phyloP scores from a whole-genome alignment of 2,797 vertebrate species.

The Syngnathus acus region DNA sequence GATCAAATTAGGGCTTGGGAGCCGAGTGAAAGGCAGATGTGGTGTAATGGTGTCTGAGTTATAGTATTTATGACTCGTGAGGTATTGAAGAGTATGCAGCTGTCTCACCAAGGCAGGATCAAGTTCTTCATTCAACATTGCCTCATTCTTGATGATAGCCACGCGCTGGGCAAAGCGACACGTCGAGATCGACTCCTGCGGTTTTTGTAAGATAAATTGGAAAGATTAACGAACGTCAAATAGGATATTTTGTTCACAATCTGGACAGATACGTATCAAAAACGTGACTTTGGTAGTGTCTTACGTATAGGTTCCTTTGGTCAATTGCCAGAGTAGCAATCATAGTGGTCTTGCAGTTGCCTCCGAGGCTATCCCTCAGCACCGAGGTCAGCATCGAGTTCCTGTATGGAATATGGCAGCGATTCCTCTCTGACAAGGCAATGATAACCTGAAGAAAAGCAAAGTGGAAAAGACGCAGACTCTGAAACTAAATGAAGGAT shows the following conservation, averaged over 20 bases:
- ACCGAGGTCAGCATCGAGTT: conserved; percentile 98
- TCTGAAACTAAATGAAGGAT: background rate
- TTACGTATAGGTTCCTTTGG: conserved; percentile 83
- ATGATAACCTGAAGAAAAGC: conserved; percentile 82
- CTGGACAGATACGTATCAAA: background rate
- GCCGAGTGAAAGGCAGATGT: conserved; percentile 22
- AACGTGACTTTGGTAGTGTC: background rate
- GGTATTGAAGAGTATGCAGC: conserved; percentile 9
- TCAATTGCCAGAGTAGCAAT: conserved; percentile 87
- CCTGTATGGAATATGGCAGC: conserved; percentile 89
- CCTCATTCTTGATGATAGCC: conserved; percentile 92
- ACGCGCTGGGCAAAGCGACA: conserved; percentile 95
- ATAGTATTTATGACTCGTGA: conserved; percentile 16
- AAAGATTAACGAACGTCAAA: background rate
- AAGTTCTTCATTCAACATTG: conserved; percentile 87
- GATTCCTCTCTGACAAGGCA: conserved; percentile 87
- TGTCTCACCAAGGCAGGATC: conserved; percentile 85
- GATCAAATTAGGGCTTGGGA: conserved; percentile 38
- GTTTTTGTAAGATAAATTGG: background rate
- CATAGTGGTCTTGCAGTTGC: conserved; percentile 98
- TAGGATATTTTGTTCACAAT: background rate
- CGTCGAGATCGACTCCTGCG: conserved; percentile 91
- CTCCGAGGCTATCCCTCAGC: conserved; percentile 91
- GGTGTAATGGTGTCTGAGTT: conserved; percentile 16
- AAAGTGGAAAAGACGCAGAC: background rate